phyloP scores from a whole-genome alignment of 92 coral and sea anemone genomes.

The Diadumene lineata region DNA sequence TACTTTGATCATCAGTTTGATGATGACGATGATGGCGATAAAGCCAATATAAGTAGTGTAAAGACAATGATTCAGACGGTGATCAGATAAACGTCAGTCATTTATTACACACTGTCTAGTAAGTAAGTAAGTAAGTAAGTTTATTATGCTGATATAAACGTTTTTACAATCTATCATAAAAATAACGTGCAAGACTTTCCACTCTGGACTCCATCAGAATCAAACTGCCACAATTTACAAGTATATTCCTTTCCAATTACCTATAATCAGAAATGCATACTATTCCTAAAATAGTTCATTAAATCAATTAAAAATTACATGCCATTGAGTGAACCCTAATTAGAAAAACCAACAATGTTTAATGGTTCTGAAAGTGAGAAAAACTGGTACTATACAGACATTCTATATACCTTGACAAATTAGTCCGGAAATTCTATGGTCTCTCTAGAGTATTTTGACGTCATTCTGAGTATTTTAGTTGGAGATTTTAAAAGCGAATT shows the following conservation, averaged over 20 bases:
- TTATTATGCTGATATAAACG: too few relatives aligned
- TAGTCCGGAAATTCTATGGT: slow-evolving; percentile 30
- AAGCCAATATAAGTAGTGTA: too few relatives aligned
- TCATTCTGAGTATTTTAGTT: slow-evolving; percentile 15
- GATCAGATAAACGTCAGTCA: too few relatives aligned
- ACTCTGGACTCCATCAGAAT: too few relatives aligned
- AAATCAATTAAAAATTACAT: slow-evolving; percentile 22
- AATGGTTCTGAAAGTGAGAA: slow-evolving; percentile 3
- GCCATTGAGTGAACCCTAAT: slow-evolving; percentile 23
- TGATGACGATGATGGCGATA: too few relatives aligned
- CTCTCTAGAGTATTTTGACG: slow-evolving; percentile 23
- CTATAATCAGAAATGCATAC: slow-evolving; percentile 18
- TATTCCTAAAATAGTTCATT: slow-evolving; percentile 14
- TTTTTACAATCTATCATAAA: too few relatives aligned
- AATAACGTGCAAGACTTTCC: too few relatives aligned
- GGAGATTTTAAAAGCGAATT: slow-evolving; percentile 23
- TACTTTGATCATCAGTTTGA: too few relatives aligned
- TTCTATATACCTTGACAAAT: slow-evolving; percentile 17
- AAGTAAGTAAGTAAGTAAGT: too few relatives aligned
- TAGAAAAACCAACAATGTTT: slow-evolving; percentile 30
- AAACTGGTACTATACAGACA: not conserved
- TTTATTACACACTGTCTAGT: too few relatives aligned
- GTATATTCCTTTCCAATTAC: slow-evolving; percentile 5
- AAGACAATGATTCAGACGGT: too few relatives aligned
- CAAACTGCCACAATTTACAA: not conserved